A percentile compares a stretch with the other conserved stretches of the same genome.
Evolutionary conservation across 1,140 invertebrate genomes (phyloP).

Genomic region (Geopemphigus sp.): DNA sequence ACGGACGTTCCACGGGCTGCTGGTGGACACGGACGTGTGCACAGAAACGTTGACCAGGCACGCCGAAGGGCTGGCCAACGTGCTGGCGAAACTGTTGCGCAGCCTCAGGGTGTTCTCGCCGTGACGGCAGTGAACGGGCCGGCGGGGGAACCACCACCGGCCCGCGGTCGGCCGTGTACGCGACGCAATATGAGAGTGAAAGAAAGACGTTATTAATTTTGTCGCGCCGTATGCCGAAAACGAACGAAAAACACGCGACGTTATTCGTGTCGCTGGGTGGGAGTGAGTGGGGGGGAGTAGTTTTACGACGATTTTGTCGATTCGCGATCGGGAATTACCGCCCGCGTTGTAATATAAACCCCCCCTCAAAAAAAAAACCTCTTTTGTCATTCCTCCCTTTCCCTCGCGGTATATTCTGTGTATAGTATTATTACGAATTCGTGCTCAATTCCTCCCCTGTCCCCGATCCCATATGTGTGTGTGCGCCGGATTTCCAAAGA

Average conservation of each 20-base stretch:
- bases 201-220: no score
- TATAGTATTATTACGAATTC: background rate
- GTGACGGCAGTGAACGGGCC: conserved; percentile 53
- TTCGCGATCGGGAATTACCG: no score
- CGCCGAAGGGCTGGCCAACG: conserved; percentile 76
- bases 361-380: no score
- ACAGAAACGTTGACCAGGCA: conserved; percentile 67
- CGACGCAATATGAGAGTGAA: no score
- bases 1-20: conserved; percentile 50
- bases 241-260: background rate
- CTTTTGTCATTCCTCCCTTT: no score
- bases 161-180: background rate
- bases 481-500: conserved; percentile 10
- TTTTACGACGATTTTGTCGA: background rate
- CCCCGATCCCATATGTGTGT: no score
- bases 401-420: no score
- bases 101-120: conserved; percentile 79
- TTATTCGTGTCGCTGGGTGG: no score
- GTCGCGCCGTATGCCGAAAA: background rate
- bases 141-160: background rate
- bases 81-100: conserved; percentile 75
- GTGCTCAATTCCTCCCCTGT: conserved; percentile 14
- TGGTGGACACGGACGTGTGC: conserved; percentile 56
- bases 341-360: no score
- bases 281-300: no score